A percentile compares a stretch with the other conserved stretches of the same genome.
Conservation (phyloP, 2,113 vertebrate genomes). For the Nicator chloris region DNA sequence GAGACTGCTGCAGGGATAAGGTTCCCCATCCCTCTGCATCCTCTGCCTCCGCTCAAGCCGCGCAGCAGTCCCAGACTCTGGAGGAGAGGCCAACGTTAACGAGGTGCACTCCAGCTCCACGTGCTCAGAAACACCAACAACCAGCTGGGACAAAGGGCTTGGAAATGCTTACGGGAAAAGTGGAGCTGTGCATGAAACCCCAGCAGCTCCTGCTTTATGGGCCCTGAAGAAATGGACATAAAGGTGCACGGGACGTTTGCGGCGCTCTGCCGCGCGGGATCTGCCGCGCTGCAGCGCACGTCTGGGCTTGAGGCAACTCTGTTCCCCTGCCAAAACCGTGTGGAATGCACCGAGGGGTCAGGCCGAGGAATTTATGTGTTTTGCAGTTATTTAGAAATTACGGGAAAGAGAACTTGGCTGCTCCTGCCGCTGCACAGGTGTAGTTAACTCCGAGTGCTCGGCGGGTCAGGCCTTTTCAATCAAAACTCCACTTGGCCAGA, state of each 20-base stretch:
- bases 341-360: conserved; percentile 56
- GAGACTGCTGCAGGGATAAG: neutral
- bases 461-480: neutral
- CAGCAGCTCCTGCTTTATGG: neutral
- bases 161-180: conserved; percentile 8
- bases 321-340: neutral
- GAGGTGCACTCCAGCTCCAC: neutral
- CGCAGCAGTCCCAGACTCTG: neutral
- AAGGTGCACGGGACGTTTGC: neutral
- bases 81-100: neutral
- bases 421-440: conserved; percentile 44
- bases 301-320: conserved; percentile 21
- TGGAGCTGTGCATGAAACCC: neutral
- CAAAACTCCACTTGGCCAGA: neutral
- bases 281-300: neutral
- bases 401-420: conserved; percentile 53
- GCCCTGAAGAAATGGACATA: neutral
- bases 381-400: conserved; percentile 54
- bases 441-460: neutral
- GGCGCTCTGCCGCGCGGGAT: neutral
- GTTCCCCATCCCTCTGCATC: neutral
- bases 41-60: neutral
- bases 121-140: neutral
- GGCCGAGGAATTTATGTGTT: conserved; percentile 48
- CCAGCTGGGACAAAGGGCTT: neutral